These are phyloP conservation scores for Syrphus vitripennis DNA, from an alignment of 2,888 invertebrate species.

Conservation along the genomic window DNA sequence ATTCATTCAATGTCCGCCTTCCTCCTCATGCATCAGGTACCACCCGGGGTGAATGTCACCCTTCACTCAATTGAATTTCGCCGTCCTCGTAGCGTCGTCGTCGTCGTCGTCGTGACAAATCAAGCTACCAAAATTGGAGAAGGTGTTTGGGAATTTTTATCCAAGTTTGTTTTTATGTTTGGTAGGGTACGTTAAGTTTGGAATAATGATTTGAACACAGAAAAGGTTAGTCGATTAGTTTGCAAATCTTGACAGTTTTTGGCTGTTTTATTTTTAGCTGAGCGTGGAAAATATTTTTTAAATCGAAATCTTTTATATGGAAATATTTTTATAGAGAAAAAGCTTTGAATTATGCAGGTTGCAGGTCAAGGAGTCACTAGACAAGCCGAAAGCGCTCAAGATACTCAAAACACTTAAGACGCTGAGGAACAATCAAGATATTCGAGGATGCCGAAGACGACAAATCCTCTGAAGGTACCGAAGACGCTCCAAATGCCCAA, in stretches of 20 bases:
- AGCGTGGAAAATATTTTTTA: neutral
- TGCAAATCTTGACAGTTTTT: neutral
- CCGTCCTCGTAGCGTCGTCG: slow-evolving; percentile 33
- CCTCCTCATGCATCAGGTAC: neutral
- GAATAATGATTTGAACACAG: neutral
- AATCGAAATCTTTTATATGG: too few species aligned
- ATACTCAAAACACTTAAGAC: too few species aligned
- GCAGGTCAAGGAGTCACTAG: too few species aligned
- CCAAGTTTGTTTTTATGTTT: neutral
- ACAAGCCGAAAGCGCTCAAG: too few species aligned
- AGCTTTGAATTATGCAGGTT: too few species aligned
- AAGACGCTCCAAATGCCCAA: too few species aligned
- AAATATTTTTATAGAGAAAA: too few species aligned
- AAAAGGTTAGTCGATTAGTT: neutral
- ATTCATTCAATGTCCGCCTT: slow-evolving; percentile 60
- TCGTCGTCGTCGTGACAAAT: slow-evolving; percentile 78
- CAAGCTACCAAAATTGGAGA: slow-evolving; percentile 80
- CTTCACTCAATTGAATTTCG: slow-evolving; percentile 72
- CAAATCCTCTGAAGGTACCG: too few species aligned
- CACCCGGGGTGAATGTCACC: slow-evolving; percentile 10
- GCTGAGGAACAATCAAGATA: too few species aligned
- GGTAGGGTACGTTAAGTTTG: neutral
- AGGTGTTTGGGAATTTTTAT: slow-evolving; percentile 37
- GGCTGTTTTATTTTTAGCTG: neutral
- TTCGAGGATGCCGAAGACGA: too few species aligned